Conservation (phyloP, 1,140 invertebrate species). For the Atopsyche davidsoni region DNA sequence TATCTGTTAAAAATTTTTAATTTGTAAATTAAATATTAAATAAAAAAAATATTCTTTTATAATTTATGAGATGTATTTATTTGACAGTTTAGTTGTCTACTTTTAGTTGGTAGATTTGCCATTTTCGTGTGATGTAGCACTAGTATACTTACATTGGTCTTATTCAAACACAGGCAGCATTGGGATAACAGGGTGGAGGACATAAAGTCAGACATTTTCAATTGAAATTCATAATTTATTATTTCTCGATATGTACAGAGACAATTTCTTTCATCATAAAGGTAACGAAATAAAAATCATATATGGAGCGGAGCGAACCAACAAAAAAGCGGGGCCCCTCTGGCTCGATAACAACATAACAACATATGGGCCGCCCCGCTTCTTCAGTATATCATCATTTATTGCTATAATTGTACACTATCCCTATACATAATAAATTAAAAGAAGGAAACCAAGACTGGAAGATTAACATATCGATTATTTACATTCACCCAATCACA, state of each 20-base stretch:
- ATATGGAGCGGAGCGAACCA: constrained; percentile 17
- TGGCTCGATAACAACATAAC: not conserved
- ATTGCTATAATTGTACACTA: constrained; percentile 30
- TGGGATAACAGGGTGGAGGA: too few species aligned
- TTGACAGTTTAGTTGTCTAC: too few species aligned
- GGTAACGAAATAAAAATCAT: constrained; percentile 30
- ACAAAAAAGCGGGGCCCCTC: constrained; percentile 12
- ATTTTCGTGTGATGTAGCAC: too few species aligned
- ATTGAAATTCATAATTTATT: constrained; percentile 29
- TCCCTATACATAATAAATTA: constrained; percentile 15
- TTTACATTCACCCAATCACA: constrained; percentile 15
- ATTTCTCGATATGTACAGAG: constrained; percentile 31
- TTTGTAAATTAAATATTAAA: too few species aligned
- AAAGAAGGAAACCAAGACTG: constrained; percentile 12
- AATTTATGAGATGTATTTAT: too few species aligned
- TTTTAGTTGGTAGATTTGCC: too few species aligned
- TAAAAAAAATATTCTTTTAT: too few species aligned
- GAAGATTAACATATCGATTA: not conserved
- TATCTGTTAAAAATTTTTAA: too few species aligned
- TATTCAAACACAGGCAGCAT: too few species aligned
- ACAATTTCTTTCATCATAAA: constrained; percentile 25
- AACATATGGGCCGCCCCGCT: not conserved
- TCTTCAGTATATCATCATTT: constrained; percentile 22
- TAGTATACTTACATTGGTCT: too few species aligned
- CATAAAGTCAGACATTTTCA: too few species aligned